Base-by-base conservation (phyloP, 2,888 invertebrate species). In the Germaria angustata region DNA sequence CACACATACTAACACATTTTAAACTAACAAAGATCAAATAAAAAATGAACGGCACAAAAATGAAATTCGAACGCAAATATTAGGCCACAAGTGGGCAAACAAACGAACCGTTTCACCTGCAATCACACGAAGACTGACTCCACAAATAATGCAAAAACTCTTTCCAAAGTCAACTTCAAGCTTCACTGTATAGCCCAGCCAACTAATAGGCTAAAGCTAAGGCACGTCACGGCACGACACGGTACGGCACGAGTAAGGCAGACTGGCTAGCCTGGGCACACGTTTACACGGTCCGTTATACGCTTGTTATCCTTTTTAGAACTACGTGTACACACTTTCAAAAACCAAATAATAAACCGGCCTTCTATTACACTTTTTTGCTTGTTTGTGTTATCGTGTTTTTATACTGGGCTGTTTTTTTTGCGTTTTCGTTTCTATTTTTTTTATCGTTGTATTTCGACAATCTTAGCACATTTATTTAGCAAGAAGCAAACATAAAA, bases 91-190 rank as follows among this genome's bases (percentile, higher is more conserved):
- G 82, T 82, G 75, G 82, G 53, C 75, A 82, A 79, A 84, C 66
- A 80, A 84, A 80, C 78, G 75, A 80, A 82, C 69, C 82, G 84
- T 81, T 84, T 83, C 81, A 73, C 80, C 84, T 81, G 84, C 84
- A 85, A 84, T 84, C 84, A 82, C 84, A 83, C 82, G 77, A 63
- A 76, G 51, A 72, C 72, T 78, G 76, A 78, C 53, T 75, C 75
- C 72, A 69, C 81, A 69, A 80, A 80, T 53, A 73, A 51, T 44
- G 51, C 11, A 66, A 49, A n/a, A 80, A 44, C 72, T 80, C 59
- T 51, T 73, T 73, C 79, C 72, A 80, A 73, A 80, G 66, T 68
- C 59, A 66, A 72, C 15, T 66, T 66, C 9, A 34, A 80, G 51
- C 41, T 51, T 73, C 66, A 66, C 61, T 80, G 51, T 66, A 80